Evolutionary conservation across 2,888 invertebrate species (phyloP), one percentile per base, ranked within the genome.

Genomic region (Cosmopolites sordidus): DNA sequence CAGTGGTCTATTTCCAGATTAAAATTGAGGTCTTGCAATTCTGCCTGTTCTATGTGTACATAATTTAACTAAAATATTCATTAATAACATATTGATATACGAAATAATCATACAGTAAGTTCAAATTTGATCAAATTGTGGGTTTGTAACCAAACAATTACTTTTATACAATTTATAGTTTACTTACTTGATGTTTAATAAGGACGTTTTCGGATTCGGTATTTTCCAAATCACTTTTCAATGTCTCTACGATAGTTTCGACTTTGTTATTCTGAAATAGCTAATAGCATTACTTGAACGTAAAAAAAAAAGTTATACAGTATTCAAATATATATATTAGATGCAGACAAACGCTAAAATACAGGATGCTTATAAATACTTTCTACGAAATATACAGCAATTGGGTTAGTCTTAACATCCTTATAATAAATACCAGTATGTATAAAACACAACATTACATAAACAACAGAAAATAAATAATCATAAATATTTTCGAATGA

Each of bases 1-100:
- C 71, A 71, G 49, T 72, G 68, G 16, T 68, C 68, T n/a, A 72
- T 62, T 65, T 73, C 73, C 27, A 73, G 56, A 33, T 65, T 62
- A 30, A 72, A 67, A 60, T 69, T 72, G 16, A 67, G 54, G 41
- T 75, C 72, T 60, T 68, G 64, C 27, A 74, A 52, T 39, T 56
- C 33, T 42, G 58, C 59, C 29, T 61, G 59, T 43, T 58, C 60
- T 14, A 30, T 29, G 29, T 12, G 4, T 4, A 33, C 11, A 3
- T 3, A 33, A 4, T 33, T 2, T 12, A 33, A 33, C 33, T 33
- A n/a, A n/a, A n/a, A n/a, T n/a, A n/a, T n/a, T n/a, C n/a, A n/a
- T n/a, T n/a, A n/a, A n/a, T n/a, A n/a, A n/a, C n/a, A n/a, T n/a
- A n/a, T n/a, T n/a, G n/a, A n/a, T n/a, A n/a, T n/a, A n/a, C n/a